Evolutionary conservation across 2,888 invertebrate genomes (phyloP).

Genomic region (Hipparchia sbordonii): DNA sequence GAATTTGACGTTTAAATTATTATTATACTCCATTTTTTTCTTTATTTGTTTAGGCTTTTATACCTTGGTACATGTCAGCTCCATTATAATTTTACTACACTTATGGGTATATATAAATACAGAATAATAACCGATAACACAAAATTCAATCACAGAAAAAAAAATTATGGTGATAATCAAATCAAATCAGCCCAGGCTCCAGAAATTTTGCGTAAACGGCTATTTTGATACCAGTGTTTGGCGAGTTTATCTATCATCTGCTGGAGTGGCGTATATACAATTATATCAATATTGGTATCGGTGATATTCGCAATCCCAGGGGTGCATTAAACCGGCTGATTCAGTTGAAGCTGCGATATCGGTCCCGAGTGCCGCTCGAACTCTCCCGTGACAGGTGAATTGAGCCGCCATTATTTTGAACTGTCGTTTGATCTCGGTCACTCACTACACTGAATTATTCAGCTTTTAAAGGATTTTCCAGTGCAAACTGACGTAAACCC

Average conservation of each 20-base stretch:
- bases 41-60: too few species aligned
- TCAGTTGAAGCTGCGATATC: constrained; percentile 57
- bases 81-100: too few species aligned
- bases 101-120: too few species aligned
- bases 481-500: background rate
- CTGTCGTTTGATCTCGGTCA: constrained; percentile 39
- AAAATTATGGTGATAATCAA: too few species aligned
- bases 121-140: too few species aligned
- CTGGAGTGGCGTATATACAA: constrained; percentile 4
- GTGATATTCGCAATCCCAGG: constrained; percentile 43
- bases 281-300: constrained; percentile 12
- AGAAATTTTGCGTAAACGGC: background rate
- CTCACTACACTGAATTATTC: constrained; percentile 15
- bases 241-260: background rate
- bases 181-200: background rate
- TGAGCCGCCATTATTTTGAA: constrained; percentile 44
- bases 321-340: constrained; percentile 61
- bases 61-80: too few species aligned
- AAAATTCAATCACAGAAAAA: too few species aligned
- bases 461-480: constrained; percentile 14
- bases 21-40: too few species aligned
- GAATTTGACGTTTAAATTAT: too few species aligned
- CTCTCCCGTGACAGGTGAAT: constrained; percentile 57
- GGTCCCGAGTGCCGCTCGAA: constrained; percentile 41
- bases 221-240: background rate